Percentiles rank a stretch among this genome's conserved stretches.
Conservation (phyloP, 2,113 vertebrate genomes). For the Empidonax traillii region DNA sequence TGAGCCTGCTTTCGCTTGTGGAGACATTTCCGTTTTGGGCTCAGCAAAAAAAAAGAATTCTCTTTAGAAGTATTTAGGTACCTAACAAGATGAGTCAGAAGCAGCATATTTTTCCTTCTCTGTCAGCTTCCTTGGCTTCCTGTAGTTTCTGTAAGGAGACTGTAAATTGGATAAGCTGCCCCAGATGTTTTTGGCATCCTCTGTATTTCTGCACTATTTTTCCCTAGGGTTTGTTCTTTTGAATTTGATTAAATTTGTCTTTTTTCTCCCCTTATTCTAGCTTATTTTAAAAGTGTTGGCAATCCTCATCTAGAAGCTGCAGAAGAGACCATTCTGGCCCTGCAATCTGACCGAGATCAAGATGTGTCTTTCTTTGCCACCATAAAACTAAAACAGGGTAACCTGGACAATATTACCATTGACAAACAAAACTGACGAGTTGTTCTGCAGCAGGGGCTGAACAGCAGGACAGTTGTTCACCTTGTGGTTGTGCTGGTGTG, state of each 20-base stretch:
- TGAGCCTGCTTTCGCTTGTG: not conserved
- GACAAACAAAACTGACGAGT: not conserved
- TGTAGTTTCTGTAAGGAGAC: not conserved
- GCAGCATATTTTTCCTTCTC: not conserved
- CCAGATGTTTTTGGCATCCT: not conserved
- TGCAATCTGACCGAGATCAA: slow-evolving; percentile 87
- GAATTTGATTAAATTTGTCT: not conserved
- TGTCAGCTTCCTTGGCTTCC: not conserved
- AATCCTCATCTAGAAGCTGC: slow-evolving; percentile 86
- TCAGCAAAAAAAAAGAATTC: not conserved
- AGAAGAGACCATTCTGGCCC: slow-evolving; percentile 82
- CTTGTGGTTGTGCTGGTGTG: not conserved
- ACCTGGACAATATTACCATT: slow-evolving; percentile 68
- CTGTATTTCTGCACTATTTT: not conserved
- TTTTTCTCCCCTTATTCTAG: slow-evolving; percentile 56
- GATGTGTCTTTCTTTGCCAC: slow-evolving; percentile 89
- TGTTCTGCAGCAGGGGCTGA: not conserved
- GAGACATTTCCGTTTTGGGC: not conserved
- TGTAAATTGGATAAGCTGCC: not conserved
- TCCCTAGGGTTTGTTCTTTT: not conserved
- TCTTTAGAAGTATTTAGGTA: not conserved
- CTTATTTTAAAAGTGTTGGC: slow-evolving; percentile 86
- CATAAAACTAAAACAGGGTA: slow-evolving; percentile 76
- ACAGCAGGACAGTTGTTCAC: not conserved
- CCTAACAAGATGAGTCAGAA: not conserved